Conservation (phyloP, 1,140 invertebrate species). For the Drosophila sturtevanti region DNA sequence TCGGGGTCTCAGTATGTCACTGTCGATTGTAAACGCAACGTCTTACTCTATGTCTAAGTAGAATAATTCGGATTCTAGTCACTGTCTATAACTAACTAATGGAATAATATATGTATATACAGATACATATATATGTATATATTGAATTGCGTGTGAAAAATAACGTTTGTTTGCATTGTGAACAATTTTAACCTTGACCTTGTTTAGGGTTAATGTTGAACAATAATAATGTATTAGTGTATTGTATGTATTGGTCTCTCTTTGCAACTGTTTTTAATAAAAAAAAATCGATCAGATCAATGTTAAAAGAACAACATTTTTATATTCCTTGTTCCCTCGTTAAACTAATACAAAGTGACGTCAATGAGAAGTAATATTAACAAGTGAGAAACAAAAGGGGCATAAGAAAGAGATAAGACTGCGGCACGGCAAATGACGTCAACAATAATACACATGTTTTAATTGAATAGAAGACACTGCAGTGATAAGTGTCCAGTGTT, state of each 20-base stretch:
- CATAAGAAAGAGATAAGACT: slow-evolving; percentile 32
- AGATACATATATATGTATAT: not conserved
- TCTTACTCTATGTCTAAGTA: not conserved
- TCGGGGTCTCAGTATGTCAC: not conserved
- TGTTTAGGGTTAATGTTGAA: too few relatives aligned
- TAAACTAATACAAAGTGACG: not conserved
- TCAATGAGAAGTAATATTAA: too few relatives aligned
- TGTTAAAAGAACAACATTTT: too few relatives aligned
- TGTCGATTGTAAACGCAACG: slow-evolving; percentile 45
- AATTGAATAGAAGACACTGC: slow-evolving; percentile 17
- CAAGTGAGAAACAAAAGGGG: too few relatives aligned
- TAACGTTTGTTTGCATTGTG: not conserved
- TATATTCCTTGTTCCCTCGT: not conserved
- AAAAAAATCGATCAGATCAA: not conserved
- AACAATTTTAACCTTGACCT: slow-evolving; percentile 6
- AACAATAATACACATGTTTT: slow-evolving; percentile 21
- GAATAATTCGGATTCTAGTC: slow-evolving; percentile 7
- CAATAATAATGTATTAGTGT: not conserved
- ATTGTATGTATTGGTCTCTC: too few relatives aligned
- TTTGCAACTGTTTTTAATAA: too few relatives aligned
- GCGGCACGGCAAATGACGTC: slow-evolving; percentile 51
- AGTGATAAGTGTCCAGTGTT: not conserved
- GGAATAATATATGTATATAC: too few relatives aligned
- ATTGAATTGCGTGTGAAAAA: not conserved
- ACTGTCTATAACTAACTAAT: too few relatives aligned